Base-by-base conservation (phyloP, 2,888 invertebrate genomes). In the Idaea aversata region DNA sequence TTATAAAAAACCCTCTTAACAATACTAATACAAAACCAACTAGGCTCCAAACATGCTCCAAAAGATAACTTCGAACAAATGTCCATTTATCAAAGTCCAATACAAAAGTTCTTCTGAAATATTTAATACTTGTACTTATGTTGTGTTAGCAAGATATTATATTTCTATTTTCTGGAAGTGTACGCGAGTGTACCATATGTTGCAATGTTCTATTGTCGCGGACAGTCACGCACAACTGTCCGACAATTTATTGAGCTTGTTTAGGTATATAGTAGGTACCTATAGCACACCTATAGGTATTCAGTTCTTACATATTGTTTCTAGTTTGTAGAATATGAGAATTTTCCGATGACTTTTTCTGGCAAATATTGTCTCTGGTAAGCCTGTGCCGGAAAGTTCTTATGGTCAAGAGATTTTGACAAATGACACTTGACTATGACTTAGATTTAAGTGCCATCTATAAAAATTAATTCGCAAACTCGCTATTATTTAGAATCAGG, bases 81-180 rank as follows among this genome's bases (percentile, higher is more conserved):
- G 47, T 47, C 34, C 34, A 59, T 59, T 25, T 59, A 34, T 59
- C 59, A 34, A 16, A 59, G 25, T 25, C 59, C 16, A 34, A 59
- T 59, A 59, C 59, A 25, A 25, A 59, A 25, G 59, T 59, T 34
- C 5, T 59, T 16, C 47, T 63, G 15, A 47, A 47, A 59, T 25
- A 59, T 63, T 63, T 38, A 61, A 63, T 62, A 64, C 47, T 36
- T 36, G 47, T 38, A 62, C 36, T 59, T 57, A 62, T 60, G 71
- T 67, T 70, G 61, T 5, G 65, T 67, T 74, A 69, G 62, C 74
- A 70, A 74, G 75, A 77, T 74, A 80, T 80, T 47, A 47, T 47
- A 47, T 47, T 47, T 47, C 47, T 47, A 47, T 47, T 47, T 47
- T 13, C 47, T 47, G 47, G 4, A 3, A 13, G 7, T 47, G 47